phyloP scores from a whole-genome alignment of 1,140 invertebrate genomes.

The Pomacea maculata region DNA sequence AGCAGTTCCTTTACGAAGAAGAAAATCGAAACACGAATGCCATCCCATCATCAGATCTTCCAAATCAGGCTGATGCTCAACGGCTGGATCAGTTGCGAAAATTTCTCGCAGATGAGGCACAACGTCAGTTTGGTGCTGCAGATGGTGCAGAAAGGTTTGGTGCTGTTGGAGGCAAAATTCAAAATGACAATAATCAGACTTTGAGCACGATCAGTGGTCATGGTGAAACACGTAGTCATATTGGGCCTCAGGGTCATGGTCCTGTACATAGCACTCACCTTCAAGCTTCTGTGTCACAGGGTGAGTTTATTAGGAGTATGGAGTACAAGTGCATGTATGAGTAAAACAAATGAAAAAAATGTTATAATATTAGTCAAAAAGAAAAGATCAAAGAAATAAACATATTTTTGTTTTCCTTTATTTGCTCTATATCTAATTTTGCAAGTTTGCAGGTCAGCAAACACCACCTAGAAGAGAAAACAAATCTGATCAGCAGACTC shows the following conservation, averaged over 20 bases:
- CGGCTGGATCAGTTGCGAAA: constrained; percentile 13
- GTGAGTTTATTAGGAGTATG: background rate
- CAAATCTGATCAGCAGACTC: constrained; percentile 28
- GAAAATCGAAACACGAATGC: constrained; percentile 35
- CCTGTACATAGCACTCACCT: constrained; percentile 35
- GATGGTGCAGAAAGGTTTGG: background rate
- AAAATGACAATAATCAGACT: constrained; percentile 29
- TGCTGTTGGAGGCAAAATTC: background rate
- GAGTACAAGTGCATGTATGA: too few relatives aligned
- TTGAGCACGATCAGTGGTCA: constrained; percentile 51
- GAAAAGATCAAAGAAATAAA: too few relatives aligned
- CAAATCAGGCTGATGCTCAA: constrained; percentile 1
- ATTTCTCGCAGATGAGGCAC: constrained; percentile 4
- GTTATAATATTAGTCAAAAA: too few relatives aligned
- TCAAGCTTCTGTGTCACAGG: background rate
- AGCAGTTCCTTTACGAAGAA: constrained; percentile 53
- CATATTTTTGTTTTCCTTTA: too few relatives aligned
- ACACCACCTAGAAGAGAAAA: constrained; percentile 43
- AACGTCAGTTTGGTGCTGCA: background rate
- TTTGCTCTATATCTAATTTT: background rate
- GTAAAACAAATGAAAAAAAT: too few relatives aligned
- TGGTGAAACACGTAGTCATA: constrained; percentile 37
- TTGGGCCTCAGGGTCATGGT: constrained; percentile 38
- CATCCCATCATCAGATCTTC: background rate
- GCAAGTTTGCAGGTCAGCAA: constrained; percentile 8